Evolutionary conservation across 2,888 invertebrate species (phyloP), one percentile per base, ranked within the genome.

Genomic region (Luperina testacea): DNA sequence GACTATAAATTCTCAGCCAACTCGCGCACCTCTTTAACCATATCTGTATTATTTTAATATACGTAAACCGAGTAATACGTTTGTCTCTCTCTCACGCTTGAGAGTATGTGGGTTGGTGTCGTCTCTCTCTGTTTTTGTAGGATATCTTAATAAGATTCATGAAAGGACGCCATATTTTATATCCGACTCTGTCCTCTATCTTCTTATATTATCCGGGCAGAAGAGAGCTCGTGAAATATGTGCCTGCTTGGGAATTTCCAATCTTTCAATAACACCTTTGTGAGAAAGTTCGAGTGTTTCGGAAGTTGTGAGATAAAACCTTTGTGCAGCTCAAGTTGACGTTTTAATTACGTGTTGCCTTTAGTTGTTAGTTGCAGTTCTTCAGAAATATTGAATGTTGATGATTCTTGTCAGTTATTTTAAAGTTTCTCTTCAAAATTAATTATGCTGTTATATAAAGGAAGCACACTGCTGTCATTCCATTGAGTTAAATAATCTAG

Each of bases 81-180:
- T 85, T 85, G 87, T 93, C 93, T 89, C 88, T 89, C 88, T 64
- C 87, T 94, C 91, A n/a, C 82, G 57, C 90, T 48, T 57, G 15
- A 0, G 7, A 4, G 77, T 80, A 84, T 87, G 79, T 82, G 42
- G 69, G 82, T 90, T 94, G 89, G 90, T 90, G 90, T 85, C 88
- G 82, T 96, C 96, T 89, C 94, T 86, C 88, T 96, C 96, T 82
- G 95, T 97, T 97, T 97, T 97, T 95, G 97, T 96, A 97, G 97
- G 97, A 97, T 98, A 98, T 98, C 98, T 98, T 98, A 98, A 98
- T 98, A 98, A 98, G 98, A 98, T 98, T 98, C 98, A 98, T 98
- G 98, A 98, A 98, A 98, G 98, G 97, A 97, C 97, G 97, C 98
- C 97, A 98, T 98, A 98, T 98, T 98, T 98, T 98, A 98, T 98